Evolutionary conservation across 2,888 invertebrate species (phyloP).

Genomic region (Eupithecia pulchellata): DNA sequence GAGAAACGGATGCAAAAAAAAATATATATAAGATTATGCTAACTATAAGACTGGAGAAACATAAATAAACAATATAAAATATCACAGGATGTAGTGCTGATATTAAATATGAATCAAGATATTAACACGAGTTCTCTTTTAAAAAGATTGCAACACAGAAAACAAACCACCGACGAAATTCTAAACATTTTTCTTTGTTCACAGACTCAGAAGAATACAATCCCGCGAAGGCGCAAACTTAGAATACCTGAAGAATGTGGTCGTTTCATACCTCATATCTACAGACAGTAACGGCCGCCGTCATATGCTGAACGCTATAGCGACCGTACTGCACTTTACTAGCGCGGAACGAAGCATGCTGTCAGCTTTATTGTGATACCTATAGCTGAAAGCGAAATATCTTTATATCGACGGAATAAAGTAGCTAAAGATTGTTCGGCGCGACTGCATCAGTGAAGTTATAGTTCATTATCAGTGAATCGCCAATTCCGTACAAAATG

Average conservation of each 20-base stretch:
- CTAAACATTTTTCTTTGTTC: slow-evolving; percentile 16
- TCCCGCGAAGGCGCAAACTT: slow-evolving; percentile 94
- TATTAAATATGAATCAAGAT: not conserved
- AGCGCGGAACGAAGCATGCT: slow-evolving; percentile 86
- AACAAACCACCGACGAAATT: not conserved
- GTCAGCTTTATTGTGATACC: slow-evolving; percentile 53
- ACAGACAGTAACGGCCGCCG: slow-evolving; percentile 88
- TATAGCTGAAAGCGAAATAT: not conserved
- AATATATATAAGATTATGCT: no score
- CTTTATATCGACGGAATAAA: not conserved
- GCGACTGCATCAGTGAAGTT: no score
- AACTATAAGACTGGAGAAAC: not conserved
- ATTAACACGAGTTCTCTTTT: not conserved
- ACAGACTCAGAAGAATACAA: slow-evolving; percentile 89
- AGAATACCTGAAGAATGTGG: slow-evolving; percentile 96
- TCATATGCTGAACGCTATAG: slow-evolving; percentile 96
- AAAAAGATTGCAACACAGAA: not conserved
- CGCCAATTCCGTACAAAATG: no score
- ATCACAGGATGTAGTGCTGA: not conserved
- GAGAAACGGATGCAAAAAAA: no score
- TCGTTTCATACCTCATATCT: slow-evolving; percentile 91
- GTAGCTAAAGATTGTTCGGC: no score
- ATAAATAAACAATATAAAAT: not conserved
- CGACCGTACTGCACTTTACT: slow-evolving; percentile 93
- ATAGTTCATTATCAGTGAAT: no score